A percentile compares a stretch with the other conserved stretches of the same genome.
Evolutionary conservation across 2,113 vertebrate species (phyloP).

Genomic region (Hassar affinis): DNA sequence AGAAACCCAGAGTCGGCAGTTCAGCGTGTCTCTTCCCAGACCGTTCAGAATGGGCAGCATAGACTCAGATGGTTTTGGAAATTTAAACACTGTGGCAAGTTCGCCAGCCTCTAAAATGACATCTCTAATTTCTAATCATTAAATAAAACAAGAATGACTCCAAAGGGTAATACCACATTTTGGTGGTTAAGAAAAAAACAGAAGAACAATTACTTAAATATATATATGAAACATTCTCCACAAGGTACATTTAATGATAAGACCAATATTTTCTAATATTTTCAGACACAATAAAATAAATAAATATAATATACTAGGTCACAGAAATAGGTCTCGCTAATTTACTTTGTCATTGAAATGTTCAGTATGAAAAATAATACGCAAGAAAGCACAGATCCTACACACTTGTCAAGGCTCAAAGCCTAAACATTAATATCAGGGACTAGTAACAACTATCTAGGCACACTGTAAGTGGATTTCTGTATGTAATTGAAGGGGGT

Average conservation of each 20-base stretch:
- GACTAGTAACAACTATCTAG: background rate
- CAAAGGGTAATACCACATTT: background rate
- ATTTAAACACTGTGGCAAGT: constrained; percentile 16
- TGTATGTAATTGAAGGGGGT: background rate
- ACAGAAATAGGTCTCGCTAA: background rate
- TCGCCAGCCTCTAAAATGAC: constrained; percentile 12
- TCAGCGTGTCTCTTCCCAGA: constrained; percentile 9
- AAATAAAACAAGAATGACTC: background rate
- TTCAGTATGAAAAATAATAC: background rate
- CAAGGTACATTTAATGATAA: background rate
- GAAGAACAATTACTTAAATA: background rate
- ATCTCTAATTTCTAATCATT: constrained; percentile 4
- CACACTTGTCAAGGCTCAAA: background rate
- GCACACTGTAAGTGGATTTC: background rate
- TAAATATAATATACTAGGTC: no score
- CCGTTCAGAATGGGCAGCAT: constrained; percentile 17
- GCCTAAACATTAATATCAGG: background rate
- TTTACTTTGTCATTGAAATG: background rate
- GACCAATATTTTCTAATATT: background rate
- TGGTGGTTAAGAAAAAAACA: background rate
- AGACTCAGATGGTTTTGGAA: constrained; percentile 11
- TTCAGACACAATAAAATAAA: background rate
- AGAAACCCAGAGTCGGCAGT: constrained; percentile 24
- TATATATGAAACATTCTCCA: background rate
- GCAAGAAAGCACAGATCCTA: background rate